Conservation (phyloP, 2,888 invertebrate genomes). For the Ectobius pallidus region DNA sequence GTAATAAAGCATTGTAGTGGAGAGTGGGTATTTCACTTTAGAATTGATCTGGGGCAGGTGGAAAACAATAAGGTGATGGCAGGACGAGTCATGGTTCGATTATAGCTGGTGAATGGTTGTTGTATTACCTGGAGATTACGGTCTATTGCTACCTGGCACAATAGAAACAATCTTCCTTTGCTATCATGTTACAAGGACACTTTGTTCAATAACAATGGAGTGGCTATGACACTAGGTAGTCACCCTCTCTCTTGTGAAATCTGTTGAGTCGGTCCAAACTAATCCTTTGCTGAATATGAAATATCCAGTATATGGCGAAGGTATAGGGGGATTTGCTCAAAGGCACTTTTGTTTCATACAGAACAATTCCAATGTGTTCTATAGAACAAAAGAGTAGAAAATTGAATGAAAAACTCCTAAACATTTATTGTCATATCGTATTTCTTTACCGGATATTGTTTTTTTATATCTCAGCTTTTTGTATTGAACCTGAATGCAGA, state of each 20-base stretch:
- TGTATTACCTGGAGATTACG: not conserved
- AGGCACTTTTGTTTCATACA: conserved; percentile 16
- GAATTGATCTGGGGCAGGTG: too few species aligned
- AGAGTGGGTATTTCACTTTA: too few species aligned
- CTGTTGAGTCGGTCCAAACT: not conserved
- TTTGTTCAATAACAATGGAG: conserved; percentile 10
- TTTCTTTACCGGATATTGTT: conserved; percentile 18
- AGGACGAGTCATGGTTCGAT: conserved; percentile 6
- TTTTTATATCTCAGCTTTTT: not conserved
- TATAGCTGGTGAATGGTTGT: not conserved
- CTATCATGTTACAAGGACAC: conserved; percentile 11
- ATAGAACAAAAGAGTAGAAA: conserved; percentile 4
- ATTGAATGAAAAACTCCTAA: not conserved
- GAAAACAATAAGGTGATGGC: conserved; percentile 2
- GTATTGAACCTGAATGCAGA: too few species aligned
- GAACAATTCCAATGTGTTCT: conserved; percentile 15
- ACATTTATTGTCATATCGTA: not conserved
- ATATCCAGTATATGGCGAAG: conserved; percentile 15
- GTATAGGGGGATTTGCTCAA: not conserved
- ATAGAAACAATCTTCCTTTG: conserved; percentile 22
- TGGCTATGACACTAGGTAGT: not conserved
- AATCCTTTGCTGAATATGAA: conserved; percentile 26
- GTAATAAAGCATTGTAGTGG: too few species aligned
- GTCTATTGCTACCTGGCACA: conserved; percentile 9
- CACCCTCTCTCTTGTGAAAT: conserved; percentile 28